Conservation (phyloP, 30 jellyfish, hydroid and myxozoan genomes). For the Cassiopea andromeda region DNA sequence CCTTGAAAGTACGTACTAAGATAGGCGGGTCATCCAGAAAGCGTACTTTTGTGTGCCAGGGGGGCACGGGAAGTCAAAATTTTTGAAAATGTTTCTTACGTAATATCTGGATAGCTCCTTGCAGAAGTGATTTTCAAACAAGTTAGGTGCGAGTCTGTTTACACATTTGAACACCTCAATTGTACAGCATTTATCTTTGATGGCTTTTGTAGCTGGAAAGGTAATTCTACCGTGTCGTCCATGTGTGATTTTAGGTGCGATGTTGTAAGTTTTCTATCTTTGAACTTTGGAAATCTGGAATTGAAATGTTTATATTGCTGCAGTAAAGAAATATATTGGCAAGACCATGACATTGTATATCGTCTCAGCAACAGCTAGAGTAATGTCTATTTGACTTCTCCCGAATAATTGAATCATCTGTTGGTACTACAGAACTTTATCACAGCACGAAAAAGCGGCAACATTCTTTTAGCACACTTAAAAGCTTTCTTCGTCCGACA, state of each 20-base stretch:
- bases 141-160: slow-evolving; percentile 1
- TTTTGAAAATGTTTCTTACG: too few species aligned
- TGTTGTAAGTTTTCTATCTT: slow-evolving; percentile 5
- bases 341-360: slow-evolving; percentile 4
- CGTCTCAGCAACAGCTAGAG: not conserved
- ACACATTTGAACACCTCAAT: not conserved
- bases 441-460: too few species aligned
- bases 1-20: too few species aligned
- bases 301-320: not conserved
- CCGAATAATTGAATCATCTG: not conserved
- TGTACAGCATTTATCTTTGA: slow-evolving; percentile 4
- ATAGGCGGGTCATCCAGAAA: too few species aligned
- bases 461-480: too few species aligned
- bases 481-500: too few species aligned
- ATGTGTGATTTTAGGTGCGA: not conserved
- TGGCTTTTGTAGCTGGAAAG: not conserved
- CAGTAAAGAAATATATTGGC: not conserved
- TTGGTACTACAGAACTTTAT: too few species aligned
- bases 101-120: not conserved
- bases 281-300: not conserved
- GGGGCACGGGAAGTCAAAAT: too few species aligned
- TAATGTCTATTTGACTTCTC: not conserved
- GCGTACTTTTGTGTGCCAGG: too few species aligned
- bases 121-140: slow-evolving; percentile 17
- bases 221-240: not conserved